Percentiles rank a stretch among this genome's conserved stretches.
Evolutionary conservation across 2,797 vertebrate genomes (phyloP).

Genomic region (Danio choprae): DNA sequence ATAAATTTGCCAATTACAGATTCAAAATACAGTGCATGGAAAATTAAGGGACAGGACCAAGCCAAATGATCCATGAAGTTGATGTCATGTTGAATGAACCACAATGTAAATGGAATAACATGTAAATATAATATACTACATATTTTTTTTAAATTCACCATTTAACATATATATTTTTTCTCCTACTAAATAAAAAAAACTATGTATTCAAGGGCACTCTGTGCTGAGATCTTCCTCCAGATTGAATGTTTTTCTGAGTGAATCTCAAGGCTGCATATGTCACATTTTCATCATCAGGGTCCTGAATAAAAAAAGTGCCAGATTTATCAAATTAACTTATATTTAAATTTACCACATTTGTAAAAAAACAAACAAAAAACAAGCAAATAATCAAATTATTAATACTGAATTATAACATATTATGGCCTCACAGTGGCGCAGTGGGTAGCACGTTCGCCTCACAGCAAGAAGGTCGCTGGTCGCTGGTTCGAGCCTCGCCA

Average conservation of each 20-base stretch:
- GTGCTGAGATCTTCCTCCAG: neutral
- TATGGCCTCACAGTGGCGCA: no score
- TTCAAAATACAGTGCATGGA: neutral
- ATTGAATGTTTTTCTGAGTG: neutral
- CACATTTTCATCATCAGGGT: constrained; percentile 19
- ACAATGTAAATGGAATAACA: neutral
- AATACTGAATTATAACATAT: no score
- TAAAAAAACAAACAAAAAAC: no score
- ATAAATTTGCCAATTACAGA: neutral
- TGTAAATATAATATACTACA: neutral
- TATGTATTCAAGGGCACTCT: neutral
- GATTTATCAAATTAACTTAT: neutral
- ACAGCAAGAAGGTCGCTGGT: no score
- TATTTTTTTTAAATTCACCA: neutral
- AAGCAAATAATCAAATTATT: neutral
- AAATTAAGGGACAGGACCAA: neutral
- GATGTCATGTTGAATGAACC: neutral
- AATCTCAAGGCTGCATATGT: constrained; percentile 24
- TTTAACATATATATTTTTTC: neutral
- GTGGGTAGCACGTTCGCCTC: no score
- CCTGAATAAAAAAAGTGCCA: neutral
- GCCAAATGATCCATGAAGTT: neutral
- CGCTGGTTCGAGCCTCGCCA: no score
- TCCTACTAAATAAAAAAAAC: neutral
- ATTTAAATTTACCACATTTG: neutral